phyloP scores from a whole-genome alignment of 92 coral and sea anemone genomes.

The Zoanthus gigantus region DNA sequence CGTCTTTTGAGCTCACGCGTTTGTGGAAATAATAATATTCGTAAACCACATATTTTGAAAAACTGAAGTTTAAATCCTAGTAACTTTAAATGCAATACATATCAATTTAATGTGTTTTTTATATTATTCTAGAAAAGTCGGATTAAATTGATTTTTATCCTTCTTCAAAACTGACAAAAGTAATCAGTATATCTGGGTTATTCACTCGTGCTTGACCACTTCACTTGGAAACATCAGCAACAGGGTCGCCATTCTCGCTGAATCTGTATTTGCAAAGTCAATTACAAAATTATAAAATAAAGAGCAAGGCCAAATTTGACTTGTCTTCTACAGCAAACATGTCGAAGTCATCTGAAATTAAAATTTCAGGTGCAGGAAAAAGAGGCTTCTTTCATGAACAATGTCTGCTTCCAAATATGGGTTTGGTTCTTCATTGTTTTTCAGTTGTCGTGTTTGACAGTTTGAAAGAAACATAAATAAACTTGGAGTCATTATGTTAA shows the following conservation, averaged over 20 bases:
- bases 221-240: background rate
- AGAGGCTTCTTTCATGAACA: background rate
- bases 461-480: constrained; percentile 67
- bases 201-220: background rate
- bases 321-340: background rate
- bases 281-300: background rate
- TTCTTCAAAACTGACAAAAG: too few relatives aligned
- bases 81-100: background rate
- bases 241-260: constrained; percentile 22
- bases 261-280: background rate
- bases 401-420: constrained; percentile 63
- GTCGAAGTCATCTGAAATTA: background rate
- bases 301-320: background rate
- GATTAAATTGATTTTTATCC: too few relatives aligned
- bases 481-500: constrained; percentile 78
- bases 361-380: constrained; percentile 33
- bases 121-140: too few relatives aligned
- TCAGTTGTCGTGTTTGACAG: constrained; percentile 61
- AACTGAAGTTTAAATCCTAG: background rate
- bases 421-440: constrained; percentile 38
- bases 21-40: background rate
- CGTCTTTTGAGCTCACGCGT: background rate
- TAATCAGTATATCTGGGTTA: too few relatives aligned
- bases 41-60: background rate
- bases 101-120: background rate